These are phyloP conservation scores for Tuta absoluta DNA, from an alignment of 2,888 invertebrate genomes.

Conservation along the genomic window DNA sequence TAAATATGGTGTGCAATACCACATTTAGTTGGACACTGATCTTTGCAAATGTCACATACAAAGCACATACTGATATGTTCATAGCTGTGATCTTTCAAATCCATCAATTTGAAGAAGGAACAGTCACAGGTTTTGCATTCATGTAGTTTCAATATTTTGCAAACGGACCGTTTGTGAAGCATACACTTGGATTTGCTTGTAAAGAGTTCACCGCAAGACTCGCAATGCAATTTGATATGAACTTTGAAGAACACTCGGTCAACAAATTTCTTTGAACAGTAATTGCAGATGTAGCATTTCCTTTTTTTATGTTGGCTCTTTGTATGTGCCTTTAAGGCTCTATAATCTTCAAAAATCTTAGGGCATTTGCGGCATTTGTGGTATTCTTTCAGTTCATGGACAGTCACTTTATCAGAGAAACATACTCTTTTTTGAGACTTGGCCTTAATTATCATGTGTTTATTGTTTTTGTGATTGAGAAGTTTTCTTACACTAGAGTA, in stretches of 20 bases:
- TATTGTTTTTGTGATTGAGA: slow-evolving; percentile 59
- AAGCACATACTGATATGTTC: slow-evolving; percentile 51
- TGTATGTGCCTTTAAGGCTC: slow-evolving; percentile 56
- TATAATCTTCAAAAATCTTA: slow-evolving; percentile 60
- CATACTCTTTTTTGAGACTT: slow-evolving; percentile 65
- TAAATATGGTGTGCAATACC: slow-evolving; percentile 59
- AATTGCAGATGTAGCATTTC: slow-evolving; percentile 71
- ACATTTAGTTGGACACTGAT: slow-evolving; percentile 60
- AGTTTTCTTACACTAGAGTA: slow-evolving; percentile 60
- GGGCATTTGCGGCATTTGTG: slow-evolving; percentile 69
- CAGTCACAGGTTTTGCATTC: slow-evolving; percentile 58
- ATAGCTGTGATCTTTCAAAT: slow-evolving; percentile 67
- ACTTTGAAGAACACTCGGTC: slow-evolving; percentile 70
- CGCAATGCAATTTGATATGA: slow-evolving; percentile 70
- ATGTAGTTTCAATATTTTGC: slow-evolving; percentile 52
- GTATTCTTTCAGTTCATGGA: slow-evolving; percentile 65
- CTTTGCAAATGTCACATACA: slow-evolving; percentile 69
- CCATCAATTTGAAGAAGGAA: slow-evolving; percentile 59
- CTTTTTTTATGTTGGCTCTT: slow-evolving; percentile 63
- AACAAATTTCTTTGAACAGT: slow-evolving; percentile 63
- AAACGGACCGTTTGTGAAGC: slow-evolving; percentile 55
- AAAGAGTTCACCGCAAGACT: slow-evolving; percentile 54
- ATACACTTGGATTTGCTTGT: slow-evolving; percentile 47
- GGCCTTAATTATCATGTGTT: slow-evolving; percentile 57
- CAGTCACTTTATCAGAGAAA: slow-evolving; percentile 65